Base-by-base conservation (phyloP, 2,113 vertebrate genomes). In the Chionis minor region DNA sequence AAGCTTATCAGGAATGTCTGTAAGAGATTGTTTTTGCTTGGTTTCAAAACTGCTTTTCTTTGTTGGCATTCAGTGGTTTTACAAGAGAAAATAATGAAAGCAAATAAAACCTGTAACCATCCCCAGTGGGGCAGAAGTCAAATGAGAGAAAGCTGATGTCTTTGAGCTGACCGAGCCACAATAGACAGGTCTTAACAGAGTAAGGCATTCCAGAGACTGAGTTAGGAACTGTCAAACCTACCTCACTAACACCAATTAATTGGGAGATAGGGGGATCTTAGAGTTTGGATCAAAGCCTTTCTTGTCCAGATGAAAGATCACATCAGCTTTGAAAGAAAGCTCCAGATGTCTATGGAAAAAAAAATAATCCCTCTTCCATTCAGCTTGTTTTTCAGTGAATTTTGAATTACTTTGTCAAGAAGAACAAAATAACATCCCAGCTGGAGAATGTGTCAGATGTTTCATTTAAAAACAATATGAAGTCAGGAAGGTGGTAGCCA, bases 171-270 rank as follows among this genome's bases (percentile, higher is more conserved):
- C 74, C 71, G 91, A 88, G 78, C 42, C 89, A 93, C 93, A 97
- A 95, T 63, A 92, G 92, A 87, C 92, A 92, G 96, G 56, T 94
- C 88, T 95, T 89, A 90, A 77, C 45, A 40, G 59, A 83, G 90
- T 92, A 88, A 96, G 82, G 91, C 93, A 95, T 95, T 79, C 72
- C 91, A 95, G 93, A 93, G 67, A 54, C 63, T 59, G 56, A 0
- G 67, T 96, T 90, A 96, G 59, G 42, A 75, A 81, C 81, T 94
- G 86, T 96, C 94, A 97, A 86, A 96, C 61, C 92, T 94, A 96
- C 93, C 96, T 96, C 80, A 92, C 83, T 96, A 95, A 97, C 80
- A 97, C 77, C 49, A 97, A 93, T 98, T 97, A 97, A 96, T 72
- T 72, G 52, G 56, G 71, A 97, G 88, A 95, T 84, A 97, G 17